A percentile compares a stretch with the other conserved stretches of the same genome.
These are phyloP conservation scores for Branchipolynoe longqiensis DNA, from an alignment of 2,888 invertebrate species.

Conservation along the genomic window DNA sequence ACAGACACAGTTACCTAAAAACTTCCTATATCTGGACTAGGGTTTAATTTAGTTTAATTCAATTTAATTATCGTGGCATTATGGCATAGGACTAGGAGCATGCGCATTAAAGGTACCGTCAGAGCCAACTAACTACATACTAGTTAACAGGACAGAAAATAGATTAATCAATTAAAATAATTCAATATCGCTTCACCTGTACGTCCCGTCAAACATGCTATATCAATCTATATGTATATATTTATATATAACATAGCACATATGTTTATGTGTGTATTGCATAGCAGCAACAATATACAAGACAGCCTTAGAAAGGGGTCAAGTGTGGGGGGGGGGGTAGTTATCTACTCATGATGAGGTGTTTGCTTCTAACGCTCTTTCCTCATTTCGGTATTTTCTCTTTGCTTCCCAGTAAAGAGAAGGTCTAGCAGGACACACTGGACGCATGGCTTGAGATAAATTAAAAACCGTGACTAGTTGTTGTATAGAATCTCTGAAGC, in stretches of 20 bases:
- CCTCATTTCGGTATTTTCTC: background rate
- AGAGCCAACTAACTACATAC: slow-evolving; percentile 13
- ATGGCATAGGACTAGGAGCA: slow-evolving; percentile 30
- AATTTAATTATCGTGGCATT: no score
- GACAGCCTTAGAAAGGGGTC: slow-evolving; percentile 13
- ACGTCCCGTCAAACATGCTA: slow-evolving; percentile 12
- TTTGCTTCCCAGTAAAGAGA: background rate
- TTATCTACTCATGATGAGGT: no score
- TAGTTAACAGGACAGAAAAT: slow-evolving; percentile 41
- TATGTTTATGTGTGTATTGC: slow-evolving; percentile 22
- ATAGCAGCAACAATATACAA: slow-evolving; percentile 47
- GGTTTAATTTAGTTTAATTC: no score
- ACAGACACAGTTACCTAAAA: no score
- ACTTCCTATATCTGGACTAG: no score
- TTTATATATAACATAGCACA: slow-evolving; percentile 41
- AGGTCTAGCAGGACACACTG: background rate
- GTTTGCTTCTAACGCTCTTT: no score
- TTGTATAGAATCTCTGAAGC: slow-evolving; percentile 25
- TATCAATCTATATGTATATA: background rate
- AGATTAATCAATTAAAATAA: background rate
- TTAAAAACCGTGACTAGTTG: slow-evolving; percentile 33
- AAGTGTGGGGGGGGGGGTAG: no score
- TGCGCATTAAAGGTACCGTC: slow-evolving; percentile 8
- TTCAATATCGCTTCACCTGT: slow-evolving; percentile 40
- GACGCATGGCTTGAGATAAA: slow-evolving; percentile 16